Evolutionary conservation across 2,888 invertebrate species (phyloP).

Genomic region (Ophioninae sp.): DNA sequence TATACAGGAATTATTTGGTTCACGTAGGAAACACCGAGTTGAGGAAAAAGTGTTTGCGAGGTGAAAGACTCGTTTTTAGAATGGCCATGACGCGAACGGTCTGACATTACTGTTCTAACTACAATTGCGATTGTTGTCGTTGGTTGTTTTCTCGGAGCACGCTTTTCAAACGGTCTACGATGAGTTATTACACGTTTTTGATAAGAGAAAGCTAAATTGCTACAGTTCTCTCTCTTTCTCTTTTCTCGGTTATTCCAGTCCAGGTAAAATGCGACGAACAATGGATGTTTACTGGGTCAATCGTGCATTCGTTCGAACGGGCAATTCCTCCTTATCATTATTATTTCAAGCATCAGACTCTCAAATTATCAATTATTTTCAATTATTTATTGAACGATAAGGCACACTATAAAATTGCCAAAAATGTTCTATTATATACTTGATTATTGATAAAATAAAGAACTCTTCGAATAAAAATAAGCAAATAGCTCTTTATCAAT

Average conservation of each 20-base stretch:
- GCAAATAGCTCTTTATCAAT: too few relatives aligned
- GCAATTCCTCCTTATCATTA: neutral
- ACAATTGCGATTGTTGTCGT: constrained; percentile 33
- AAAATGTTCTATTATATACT: too few relatives aligned
- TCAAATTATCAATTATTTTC: neutral
- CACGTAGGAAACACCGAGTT: constrained; percentile 59
- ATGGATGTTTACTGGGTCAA: constrained; percentile 20
- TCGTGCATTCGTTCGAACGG: constrained; percentile 12
- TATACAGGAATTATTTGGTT: constrained; percentile 45
- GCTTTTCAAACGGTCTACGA: constrained; percentile 9
- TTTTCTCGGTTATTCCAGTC: neutral
- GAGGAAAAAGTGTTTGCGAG: constrained; percentile 18
- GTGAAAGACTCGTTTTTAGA: constrained; percentile 30
- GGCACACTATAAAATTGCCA: too few relatives aligned
- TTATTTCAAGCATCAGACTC: neutral
- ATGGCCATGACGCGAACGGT: constrained; percentile 2
- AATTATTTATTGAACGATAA: neutral
- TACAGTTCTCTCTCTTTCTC: neutral
- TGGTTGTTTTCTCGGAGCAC: neutral
- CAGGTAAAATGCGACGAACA: constrained; percentile 1
- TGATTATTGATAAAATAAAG: too few relatives aligned
- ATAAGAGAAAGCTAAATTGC: constrained; percentile 52
- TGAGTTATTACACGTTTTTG: constrained; percentile 45
- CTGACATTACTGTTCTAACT: constrained; percentile 21
- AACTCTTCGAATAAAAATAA: too few relatives aligned